phyloP scores from a whole-genome alignment of 2,797 vertebrate species.

The Leptoclinus maculatus region DNA sequence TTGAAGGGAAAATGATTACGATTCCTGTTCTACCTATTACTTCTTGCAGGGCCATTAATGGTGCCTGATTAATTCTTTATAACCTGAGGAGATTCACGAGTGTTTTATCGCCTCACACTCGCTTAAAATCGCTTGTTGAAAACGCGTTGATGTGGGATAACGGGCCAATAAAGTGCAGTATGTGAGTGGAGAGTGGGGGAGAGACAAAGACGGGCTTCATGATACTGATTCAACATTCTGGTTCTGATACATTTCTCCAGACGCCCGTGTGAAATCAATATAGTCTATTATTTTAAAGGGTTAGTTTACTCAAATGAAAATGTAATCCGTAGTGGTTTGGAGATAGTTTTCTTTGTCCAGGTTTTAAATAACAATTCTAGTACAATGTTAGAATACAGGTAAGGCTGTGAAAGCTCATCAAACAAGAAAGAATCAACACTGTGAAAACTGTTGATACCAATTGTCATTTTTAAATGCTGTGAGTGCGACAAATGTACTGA shows the following conservation, averaged over 20 bases:
- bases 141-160: conserved; percentile 64
- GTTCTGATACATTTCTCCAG: neutral
- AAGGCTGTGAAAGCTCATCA: neutral
- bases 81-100: conserved; percentile 55
- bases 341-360: neutral
- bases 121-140: conserved; percentile 45
- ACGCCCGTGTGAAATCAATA: neutral
- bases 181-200: conserved; percentile 24
- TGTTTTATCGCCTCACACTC: conserved; percentile 58
- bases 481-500: neutral
- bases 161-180: conserved; percentile 37
- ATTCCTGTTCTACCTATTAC: conserved; percentile 45
- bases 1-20: conserved; percentile 47
- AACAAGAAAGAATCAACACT: neutral
- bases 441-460: neutral
- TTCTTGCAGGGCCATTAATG: conserved; percentile 57
- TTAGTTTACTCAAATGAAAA: neutral
- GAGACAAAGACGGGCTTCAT: conserved; percentile 22
- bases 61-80: conserved; percentile 59
- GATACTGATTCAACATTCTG: neutral
- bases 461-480: neutral
- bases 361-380: neutral
- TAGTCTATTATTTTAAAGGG: neutral
- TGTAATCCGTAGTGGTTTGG: neutral
- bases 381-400: neutral